These are phyloP conservation scores for Apodemus agrarius DNA, from an alignment of 2,797 vertebrate species.

Conservation along the genomic window DNA sequence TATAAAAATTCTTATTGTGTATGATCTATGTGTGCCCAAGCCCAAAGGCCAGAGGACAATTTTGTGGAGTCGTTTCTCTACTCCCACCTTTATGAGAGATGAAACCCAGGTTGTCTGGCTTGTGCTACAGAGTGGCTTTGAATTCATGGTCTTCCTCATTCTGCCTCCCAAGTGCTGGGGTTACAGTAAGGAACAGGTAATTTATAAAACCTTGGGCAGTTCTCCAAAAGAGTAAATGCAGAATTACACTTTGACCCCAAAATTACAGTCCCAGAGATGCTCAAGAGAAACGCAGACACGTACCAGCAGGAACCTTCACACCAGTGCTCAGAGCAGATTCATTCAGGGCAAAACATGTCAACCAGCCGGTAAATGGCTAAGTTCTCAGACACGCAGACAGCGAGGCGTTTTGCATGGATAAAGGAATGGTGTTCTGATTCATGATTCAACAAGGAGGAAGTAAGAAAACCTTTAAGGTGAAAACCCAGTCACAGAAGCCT, in stretches of 20 bases:
- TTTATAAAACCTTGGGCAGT: neutral
- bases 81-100: slow-evolving; percentile 61
- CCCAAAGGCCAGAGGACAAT: too few species aligned
- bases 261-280: neutral
- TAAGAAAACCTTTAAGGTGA: neutral
- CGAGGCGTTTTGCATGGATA: neutral
- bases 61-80: too few species aligned
- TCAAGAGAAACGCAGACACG: neutral
- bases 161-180: neutral
- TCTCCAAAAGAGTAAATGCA: neutral
- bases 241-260: neutral
- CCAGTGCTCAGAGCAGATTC: neutral
- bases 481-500: too few species aligned
- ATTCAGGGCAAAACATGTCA: neutral
- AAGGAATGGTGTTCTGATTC: neutral
- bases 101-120: slow-evolving; percentile 69
- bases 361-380: neutral
- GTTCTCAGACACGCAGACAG: neutral
- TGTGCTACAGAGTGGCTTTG: neutral
- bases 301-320: too few species aligned
- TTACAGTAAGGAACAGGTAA: neutral
- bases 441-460: neutral
- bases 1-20: slow-evolving; percentile 79
- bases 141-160: neutral
- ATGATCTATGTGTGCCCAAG: slow-evolving; percentile 88